Evolutionary conservation across 2,113 vertebrate genomes (phyloP), one percentile per base, ranked within the genome.

Genomic region (Cnemophilus loriae): DNA sequence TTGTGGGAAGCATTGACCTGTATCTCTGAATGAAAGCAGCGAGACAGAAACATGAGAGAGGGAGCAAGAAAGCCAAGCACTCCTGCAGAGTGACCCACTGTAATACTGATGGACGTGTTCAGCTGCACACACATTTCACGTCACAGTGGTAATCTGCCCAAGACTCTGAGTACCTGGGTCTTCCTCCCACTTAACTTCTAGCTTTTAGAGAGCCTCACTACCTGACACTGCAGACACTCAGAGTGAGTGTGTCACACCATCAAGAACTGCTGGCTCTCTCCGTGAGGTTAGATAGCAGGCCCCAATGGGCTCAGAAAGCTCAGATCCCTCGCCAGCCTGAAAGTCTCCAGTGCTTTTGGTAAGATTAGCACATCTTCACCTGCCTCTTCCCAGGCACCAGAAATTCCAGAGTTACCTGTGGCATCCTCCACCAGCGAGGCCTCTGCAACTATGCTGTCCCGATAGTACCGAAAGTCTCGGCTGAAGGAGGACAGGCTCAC

Each of bases 401-500:
- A 61, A 50, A 50, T 46, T 64, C 39, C 35, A 71, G 37, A 64
- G 70, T 95, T 95, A 97, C 97, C 97, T 95, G 97, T 97, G 57
- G 65, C 95, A 68, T 95, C 46, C 46, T 98, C 97, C 78, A 90
- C 67, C 77, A 98, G 33, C 0, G 32, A 87, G 52, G 96, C 96
- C 46, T 94, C 88, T 57, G 84, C 84, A 28, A 10, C 42, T 53
- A 98, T 87, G 77, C 60, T 92, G n/a, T 89, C 73, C 44, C 11
- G 65, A 24, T 96, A 97, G 27, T 47, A 67, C 13, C 75, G 77
- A 10, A 86, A 91, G 35, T 93, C 95, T 70, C 15, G 87, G 75
- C 91, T 97, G 86, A 98, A 98, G 86, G 61, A 82, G 15, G 92
- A 90, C 77, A 97, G 89, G n/a, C 91, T 89, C 87, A 98, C 94